A percentile compares a stretch with the other conserved stretches of the same genome.
These are phyloP conservation scores for Ancistrus triradiatus DNA, from an alignment of 2,113 vertebrate genomes.

Conservation along the genomic window DNA sequence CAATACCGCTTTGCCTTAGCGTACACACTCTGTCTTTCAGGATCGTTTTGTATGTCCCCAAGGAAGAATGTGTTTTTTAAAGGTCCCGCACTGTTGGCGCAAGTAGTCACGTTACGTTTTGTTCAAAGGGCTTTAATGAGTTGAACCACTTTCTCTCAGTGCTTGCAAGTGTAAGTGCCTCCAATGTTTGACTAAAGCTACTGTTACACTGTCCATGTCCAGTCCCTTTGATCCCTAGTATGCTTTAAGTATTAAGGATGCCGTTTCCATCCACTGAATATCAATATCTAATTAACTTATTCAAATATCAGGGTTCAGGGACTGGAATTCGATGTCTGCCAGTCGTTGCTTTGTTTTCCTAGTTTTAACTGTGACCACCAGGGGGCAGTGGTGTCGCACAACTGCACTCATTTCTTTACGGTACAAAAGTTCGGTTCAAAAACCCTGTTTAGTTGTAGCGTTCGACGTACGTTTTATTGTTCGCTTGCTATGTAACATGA, in stretches of 20 bases:
- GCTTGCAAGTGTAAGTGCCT: conserved; percentile 39
- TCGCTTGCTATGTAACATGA: conserved; percentile 56
- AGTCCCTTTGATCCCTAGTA: neutral
- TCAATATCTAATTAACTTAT: neutral
- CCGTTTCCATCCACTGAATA: neutral
- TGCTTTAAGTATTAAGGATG: neutral
- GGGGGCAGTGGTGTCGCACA: conserved; percentile 48
- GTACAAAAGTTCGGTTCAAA: conserved; percentile 54
- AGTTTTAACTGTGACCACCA: conserved; percentile 52
- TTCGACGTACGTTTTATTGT: conserved; percentile 30
- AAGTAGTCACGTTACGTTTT: conserved; percentile 5
- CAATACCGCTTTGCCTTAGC: conserved; percentile 48
- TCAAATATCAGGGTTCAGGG: neutral
- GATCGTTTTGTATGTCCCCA: conserved; percentile 3
- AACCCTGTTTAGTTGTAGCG: conserved; percentile 26
- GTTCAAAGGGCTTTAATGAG: conserved; percentile 26
- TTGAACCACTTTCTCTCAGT: conserved; percentile 29
- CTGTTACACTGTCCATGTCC: conserved; percentile 7
- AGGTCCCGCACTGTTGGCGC: neutral
- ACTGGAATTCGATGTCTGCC: conserved; percentile 21
- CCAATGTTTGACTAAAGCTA: conserved; percentile 24
- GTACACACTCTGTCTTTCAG: neutral
- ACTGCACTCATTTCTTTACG: conserved; percentile 45
- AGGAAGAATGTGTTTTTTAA: conserved; percentile 17
- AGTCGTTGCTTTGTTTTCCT: neutral